Percentiles rank a stretch among this genome's conserved stretches.
Evolutionary conservation across 2,888 invertebrate genomes (phyloP).

Genomic region (Gibbula magus): DNA sequence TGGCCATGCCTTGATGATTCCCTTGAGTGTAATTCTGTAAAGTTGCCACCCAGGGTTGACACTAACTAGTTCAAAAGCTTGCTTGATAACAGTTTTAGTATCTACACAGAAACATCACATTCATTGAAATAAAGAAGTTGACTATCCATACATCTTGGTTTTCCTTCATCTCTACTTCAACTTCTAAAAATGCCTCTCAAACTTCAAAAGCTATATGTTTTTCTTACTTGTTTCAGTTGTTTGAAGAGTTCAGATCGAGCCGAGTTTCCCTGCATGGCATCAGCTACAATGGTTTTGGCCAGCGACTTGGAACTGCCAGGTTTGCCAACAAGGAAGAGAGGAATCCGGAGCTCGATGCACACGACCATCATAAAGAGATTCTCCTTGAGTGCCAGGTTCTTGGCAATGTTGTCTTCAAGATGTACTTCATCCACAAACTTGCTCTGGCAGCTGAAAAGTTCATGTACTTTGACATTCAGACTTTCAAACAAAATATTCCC

Average conservation of each 20-base stretch:
- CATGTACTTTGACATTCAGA: too few relatives aligned
- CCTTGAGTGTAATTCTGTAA: too few relatives aligned
- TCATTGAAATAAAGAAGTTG: too few relatives aligned
- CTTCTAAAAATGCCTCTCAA: neutral
- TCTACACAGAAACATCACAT: too few relatives aligned
- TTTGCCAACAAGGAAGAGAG: conserved; percentile 73
- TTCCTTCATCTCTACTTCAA: too few relatives aligned
- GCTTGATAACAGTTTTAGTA: too few relatives aligned
- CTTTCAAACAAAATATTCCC: too few relatives aligned
- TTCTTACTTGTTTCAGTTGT: conserved; percentile 63
- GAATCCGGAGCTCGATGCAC: conserved; percentile 72
- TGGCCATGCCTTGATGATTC: too few relatives aligned
- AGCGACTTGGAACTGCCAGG: conserved; percentile 74
- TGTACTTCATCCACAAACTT: conserved; percentile 63
- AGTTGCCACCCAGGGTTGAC: too few relatives aligned
- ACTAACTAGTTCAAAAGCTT: too few relatives aligned
- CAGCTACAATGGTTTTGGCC: conserved; percentile 71
- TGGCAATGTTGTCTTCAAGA: conserved; percentile 65
- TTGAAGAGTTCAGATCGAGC: conserved; percentile 63
- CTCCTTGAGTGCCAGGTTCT: conserved; percentile 71
- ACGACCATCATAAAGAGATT: conserved; percentile 74
- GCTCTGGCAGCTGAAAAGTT: conserved; percentile 68
- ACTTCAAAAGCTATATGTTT: neutral
- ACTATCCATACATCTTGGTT: too few relatives aligned
- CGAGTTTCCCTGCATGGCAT: conserved; percentile 71